Conservation (phyloP, 1,140 invertebrate genomes). For the Palaemon carinicauda region DNA sequence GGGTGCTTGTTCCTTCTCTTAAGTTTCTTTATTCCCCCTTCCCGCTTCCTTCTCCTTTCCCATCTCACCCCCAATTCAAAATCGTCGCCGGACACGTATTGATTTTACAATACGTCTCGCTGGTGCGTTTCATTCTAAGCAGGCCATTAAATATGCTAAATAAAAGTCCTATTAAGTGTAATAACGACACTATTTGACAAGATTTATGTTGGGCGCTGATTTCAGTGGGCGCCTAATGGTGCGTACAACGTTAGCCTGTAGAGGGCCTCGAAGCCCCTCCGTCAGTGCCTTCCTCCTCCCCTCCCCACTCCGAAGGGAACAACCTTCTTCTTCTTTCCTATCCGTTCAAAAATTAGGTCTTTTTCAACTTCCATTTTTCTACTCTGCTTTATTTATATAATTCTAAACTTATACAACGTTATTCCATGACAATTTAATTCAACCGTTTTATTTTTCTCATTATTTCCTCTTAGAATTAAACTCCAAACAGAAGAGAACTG, state of each 20-base stretch:
- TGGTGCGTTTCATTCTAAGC: slow-evolving; percentile 39
- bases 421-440: not conserved
- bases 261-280: not conserved
- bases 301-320: too few relatives aligned
- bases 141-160: slow-evolving; percentile 52
- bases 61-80: not conserved
- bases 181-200: slow-evolving; percentile 50
- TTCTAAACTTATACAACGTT: too few relatives aligned
- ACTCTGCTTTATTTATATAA: not conserved
- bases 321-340: not conserved
- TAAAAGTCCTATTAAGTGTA: slow-evolving; percentile 54
- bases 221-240: slow-evolving; percentile 30
- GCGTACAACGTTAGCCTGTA: not conserved
- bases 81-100: not conserved
- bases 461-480: not conserved
- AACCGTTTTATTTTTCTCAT: not conserved
- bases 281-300: too few relatives aligned
- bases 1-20: not conserved
- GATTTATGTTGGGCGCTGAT: slow-evolving; percentile 41
- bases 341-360: not conserved
- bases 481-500: not conserved
- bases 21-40: not conserved
- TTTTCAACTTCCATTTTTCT: not conserved
- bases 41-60: not conserved
- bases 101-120: slow-evolving; percentile 26